Evolutionary conservation across 2,888 invertebrate species (phyloP), one percentile per base, ranked within the genome.

Genomic region (Cephalotes varians): DNA sequence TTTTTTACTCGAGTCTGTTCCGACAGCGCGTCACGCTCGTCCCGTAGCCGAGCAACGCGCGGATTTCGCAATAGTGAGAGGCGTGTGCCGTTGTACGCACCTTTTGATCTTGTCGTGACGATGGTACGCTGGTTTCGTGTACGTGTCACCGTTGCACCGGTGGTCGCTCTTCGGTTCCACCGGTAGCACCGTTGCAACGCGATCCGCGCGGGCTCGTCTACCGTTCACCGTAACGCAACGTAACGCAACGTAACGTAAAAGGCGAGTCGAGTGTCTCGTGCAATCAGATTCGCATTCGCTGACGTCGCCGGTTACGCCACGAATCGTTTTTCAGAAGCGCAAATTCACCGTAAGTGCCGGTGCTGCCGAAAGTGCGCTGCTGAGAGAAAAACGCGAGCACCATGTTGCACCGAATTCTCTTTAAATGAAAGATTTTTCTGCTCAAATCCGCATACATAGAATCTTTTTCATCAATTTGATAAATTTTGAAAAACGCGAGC

Each of bases 11-110:
- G 76, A 40, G 49, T 28, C 40, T 72, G 85, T 82, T 82, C 74
- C 81, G 84, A 80, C 76, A 81, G 83, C 83, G 62, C 82, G 85
- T 84, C 84, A 87, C 81, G 76, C 71, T 71, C 56, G 15, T 25
- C 25, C 40, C 64, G 40, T 4, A 40, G 71, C 83, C 49, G 31
- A 44, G 62, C 34, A 4, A 49, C 72, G 77, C 62, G 74, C 84
- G 73, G 73, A 84, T 91, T 88, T 90, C 91, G 88, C 91, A 91
- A 91, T 90, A 91, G 91, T 91, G 91, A 91, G 91, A 91, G 90
- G 91, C 89, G 91, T 91, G 89, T 90, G 89, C 90, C 87, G 81
- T 88, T 89, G 91, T 90, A 88, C 88, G 89, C 86, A 88, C 83
- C 88, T 88, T 88, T 88, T 88, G 85, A 86, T 88, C 87, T 85